Conservation (phyloP, 2,113 vertebrate species). For the Myiagra hebetior region DNA sequence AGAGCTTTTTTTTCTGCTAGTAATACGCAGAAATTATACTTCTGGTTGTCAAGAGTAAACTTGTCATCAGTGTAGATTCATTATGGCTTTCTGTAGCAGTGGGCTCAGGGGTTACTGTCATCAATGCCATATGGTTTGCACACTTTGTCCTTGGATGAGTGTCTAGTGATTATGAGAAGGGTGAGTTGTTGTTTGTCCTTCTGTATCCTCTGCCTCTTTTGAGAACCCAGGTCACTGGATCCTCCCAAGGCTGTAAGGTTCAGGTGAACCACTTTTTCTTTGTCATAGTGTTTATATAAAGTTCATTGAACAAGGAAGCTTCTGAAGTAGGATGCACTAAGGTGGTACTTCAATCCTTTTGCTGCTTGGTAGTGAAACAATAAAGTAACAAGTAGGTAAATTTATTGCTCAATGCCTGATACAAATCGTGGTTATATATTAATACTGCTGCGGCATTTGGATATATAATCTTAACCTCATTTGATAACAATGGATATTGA, state of each 20-base stretch:
- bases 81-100: not conserved
- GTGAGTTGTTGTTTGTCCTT: not conserved
- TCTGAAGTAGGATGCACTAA: not conserved
- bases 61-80: not conserved
- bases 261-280: not conserved
- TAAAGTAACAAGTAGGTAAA: not conserved
- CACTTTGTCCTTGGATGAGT: not conserved
- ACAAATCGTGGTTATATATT: not conserved
- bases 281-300: not conserved
- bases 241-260: not conserved
- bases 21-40: not conserved
- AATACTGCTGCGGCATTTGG: not conserved
- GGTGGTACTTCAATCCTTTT: not conserved
- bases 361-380: not conserved
- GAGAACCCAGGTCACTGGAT: not conserved
- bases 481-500: not conserved
- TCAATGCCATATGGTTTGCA: not conserved
- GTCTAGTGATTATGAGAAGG: not conserved
- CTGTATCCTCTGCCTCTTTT: not conserved
- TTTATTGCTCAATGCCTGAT: not conserved
- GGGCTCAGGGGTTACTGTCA: not conserved
- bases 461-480: not conserved
- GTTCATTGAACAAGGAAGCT: not conserved
- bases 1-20: not conserved
- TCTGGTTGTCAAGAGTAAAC: not conserved